A percentile compares a stretch with the other conserved stretches of the same genome.
These are phyloP conservation scores for Drosophila melanogaster DNA, from an alignment of 1,140 invertebrate species.

Conservation along the genomic window DNA sequence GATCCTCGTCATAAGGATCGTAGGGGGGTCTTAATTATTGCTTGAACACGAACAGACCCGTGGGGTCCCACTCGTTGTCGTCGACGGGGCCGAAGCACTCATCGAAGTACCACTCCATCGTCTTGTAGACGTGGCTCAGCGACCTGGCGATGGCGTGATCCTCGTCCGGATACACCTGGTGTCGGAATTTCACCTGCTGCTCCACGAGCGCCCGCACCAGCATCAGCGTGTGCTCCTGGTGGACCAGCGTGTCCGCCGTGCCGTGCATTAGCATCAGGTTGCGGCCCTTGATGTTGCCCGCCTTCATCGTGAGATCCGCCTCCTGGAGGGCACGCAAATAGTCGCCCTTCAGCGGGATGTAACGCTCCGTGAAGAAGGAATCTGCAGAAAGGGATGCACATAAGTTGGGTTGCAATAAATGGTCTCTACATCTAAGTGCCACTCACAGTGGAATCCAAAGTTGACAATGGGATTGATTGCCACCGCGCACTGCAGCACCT, in stretches of 20 bases:
- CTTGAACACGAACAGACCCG: constrained; percentile 83
- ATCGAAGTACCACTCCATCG: constrained; percentile 94
- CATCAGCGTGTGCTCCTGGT: constrained; percentile 93
- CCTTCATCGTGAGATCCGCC: constrained; percentile 89
- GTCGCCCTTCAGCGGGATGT: constrained; percentile 89
- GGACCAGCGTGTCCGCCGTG: constrained; percentile 92
- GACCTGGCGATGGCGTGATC: constrained; percentile 90
- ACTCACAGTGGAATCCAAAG: constrained; percentile 92
- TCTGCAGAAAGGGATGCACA: constrained; percentile 85
- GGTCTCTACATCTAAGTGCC: background rate
- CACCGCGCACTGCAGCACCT: constrained; percentile 91
- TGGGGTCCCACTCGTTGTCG: constrained; percentile 89
- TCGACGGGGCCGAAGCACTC: constrained; percentile 91
- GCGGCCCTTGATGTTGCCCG: constrained; percentile 87
- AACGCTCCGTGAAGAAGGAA: constrained; percentile 93
- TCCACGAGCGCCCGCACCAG: constrained; percentile 91
- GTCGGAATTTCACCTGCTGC: constrained; percentile 90
- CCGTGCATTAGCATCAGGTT: constrained; percentile 90
- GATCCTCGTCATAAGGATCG: constrained; percentile 81
- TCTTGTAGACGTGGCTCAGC: constrained; percentile 90
- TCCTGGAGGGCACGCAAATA: constrained; percentile 90
- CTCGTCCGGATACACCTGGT: constrained; percentile 94
- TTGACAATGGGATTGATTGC: constrained; percentile 93
- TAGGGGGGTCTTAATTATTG: constrained; percentile 84
- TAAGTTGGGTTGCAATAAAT: background rate